Evolutionary conservation across 2,113 vertebrate species (phyloP).

Genomic region (Nibea albiflora): DNA sequence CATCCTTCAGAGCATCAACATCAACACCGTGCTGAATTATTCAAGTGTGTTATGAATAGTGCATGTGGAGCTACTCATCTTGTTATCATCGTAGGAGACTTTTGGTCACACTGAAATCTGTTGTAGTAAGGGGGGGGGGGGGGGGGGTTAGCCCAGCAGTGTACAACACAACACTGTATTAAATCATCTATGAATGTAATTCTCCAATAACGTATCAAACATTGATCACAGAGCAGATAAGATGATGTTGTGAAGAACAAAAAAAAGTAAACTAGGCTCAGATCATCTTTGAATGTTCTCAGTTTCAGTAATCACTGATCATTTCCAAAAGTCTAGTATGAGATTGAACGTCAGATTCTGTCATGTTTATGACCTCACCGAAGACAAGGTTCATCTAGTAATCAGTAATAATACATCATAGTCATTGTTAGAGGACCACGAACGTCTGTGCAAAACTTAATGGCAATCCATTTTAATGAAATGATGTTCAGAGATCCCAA

Average conservation of each 20-base stretch:
- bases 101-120: conserved; percentile 8
- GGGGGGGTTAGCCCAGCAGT: not conserved
- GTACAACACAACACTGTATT: not conserved
- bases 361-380: not conserved
- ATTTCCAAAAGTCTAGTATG: not conserved
- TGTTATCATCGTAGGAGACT: conserved; percentile 7
- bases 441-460: not conserved
- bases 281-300: not conserved
- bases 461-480: too few species aligned
- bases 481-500: not conserved
- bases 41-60: conserved; percentile 8
- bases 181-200: not conserved
- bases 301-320: not conserved
- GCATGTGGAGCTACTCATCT: not conserved
- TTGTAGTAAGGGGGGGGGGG: not conserved
- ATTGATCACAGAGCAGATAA: not conserved
- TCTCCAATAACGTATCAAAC: not conserved
- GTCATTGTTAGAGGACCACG: not conserved
- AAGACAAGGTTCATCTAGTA: not conserved
- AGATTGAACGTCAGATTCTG: not conserved
- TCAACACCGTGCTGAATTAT: conserved; percentile 30
- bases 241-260: not conserved
- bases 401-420: not conserved
- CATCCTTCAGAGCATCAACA: conserved; percentile 26
- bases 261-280: not conserved